Evolutionary conservation across 1,140 invertebrate species (phyloP), one percentile per base, ranked within the genome.

Genomic region (Gonatopus flavifemur): DNA sequence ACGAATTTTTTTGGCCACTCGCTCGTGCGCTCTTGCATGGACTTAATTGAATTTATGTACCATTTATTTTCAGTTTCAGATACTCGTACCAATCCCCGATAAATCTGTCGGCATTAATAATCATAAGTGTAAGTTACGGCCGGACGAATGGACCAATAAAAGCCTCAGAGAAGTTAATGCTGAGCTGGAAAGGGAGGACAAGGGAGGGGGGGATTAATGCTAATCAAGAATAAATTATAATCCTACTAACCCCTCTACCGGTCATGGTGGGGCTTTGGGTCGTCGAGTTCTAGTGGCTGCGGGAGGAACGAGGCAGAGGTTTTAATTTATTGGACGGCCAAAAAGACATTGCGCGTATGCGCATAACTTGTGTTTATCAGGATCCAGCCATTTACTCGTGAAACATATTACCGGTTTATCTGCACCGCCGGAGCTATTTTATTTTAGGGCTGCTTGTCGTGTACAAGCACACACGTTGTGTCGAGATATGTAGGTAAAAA

Each of bases 161-260:
- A 70, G 63, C 64, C 60, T 66, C 64, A 58, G 55, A 54, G 59
- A 62, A 66, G 67, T 64, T 69, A 67, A 68, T 59, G 62, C 51
- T 47, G 32, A 21, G 37, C 3, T 12, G 6, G 19, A n/a, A 12
- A 18, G 19, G 13, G 32, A 25, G 32, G 41, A 21, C 19, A 30
- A 43, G 24, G 44, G 37, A 52, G 10, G 52, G 21, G 55, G 38
- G 64, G 70, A 74, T 72, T 71, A 74, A 72, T 62, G 66, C 60
- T 72, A 70, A 72, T 74, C 69, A 70, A 69, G 64, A 66, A 74
- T 74, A 71, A 72, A 72, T 74, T 74, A 70, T 66, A 68, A 64
- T 64, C 58, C 24, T 61, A 57, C 46, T 54, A 62, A 54, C 59
- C 41, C 40, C 36, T 40, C 28, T 28, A 28, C 25, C 25, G 25